A percentile compares a stretch with the other conserved stretches of the same genome.
Conservation (phyloP, 2,113 vertebrate genomes). For the Zosterops pallidus region DNA sequence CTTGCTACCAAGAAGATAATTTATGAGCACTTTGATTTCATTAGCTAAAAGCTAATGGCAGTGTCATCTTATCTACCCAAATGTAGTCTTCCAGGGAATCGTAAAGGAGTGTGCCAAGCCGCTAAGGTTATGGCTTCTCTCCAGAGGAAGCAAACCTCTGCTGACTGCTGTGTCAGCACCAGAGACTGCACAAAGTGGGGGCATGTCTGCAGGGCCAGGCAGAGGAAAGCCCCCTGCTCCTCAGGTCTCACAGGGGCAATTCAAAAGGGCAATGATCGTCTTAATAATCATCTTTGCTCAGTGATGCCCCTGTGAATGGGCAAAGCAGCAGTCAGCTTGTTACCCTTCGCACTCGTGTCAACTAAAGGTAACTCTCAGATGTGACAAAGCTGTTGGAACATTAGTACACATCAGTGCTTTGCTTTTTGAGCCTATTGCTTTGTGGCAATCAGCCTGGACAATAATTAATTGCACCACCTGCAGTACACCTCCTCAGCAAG, state of each 20-base stretch:
- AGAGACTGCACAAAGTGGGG: neutral
- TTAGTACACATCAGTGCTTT: neutral
- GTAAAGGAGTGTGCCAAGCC: neutral
- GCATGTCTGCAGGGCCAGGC: rapidly evolving
- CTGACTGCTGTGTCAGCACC: rapidly evolving
- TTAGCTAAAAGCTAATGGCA: neutral
- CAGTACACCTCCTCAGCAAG: neutral
- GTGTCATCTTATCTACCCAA: neutral
- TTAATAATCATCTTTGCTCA: neutral
- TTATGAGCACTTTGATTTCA: neutral
- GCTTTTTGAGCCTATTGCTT: neutral
- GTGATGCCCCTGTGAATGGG: neutral
- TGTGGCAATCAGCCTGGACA: neutral
- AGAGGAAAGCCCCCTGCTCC: rapidly evolving
- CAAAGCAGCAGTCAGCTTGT: neutral
- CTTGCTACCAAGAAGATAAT: neutral
- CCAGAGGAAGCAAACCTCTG: neutral
- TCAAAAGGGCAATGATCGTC: neutral
- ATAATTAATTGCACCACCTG: neutral
- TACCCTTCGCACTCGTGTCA: neutral
- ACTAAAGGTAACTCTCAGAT: neutral
- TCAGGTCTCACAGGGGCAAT: neutral
- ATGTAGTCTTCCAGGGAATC: neutral
- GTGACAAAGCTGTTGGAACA: neutral
- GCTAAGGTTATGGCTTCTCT: neutral